Evolutionary conservation across 2,797 vertebrate species (phyloP), one percentile per base, ranked within the genome.

Genomic region (Myotis myotis): DNA sequence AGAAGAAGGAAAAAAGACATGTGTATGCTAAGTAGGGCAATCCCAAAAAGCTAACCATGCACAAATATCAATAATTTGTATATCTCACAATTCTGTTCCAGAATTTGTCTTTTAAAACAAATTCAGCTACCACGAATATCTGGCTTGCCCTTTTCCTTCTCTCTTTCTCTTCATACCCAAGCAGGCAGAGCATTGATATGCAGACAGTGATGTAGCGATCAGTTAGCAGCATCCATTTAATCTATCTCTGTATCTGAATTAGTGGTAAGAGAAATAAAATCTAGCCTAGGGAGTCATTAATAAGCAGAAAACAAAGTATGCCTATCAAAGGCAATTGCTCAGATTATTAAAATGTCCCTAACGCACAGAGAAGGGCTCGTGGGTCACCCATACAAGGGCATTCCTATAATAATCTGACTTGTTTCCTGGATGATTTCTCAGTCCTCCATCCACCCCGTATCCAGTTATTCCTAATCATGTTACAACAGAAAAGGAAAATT

Each of bases 251-350:
- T 85, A 84, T 94, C n/a, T 95, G 87, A 95, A 92, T 94, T 90
- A 94, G 81, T 93, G 38, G 79, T 33, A 84, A 95, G 70, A 95
- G 53, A 49, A 95, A 93, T 75, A 87, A 94, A 95, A 92, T 78
- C 66, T 92, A 94, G 85, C 49, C 85, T 88, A 16, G 57, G 94
- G 68, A 86, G 70, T 95, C 85, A 95, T 95, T 95, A 88, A 92
- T 92, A 91, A 96, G 66, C 38, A 92, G 30, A 76, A 97, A 97
- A 93, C 90, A 97, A 96, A 92, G 92, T 20, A 60, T 95, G 76
- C 23, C 91, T 92, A 83, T 83, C 81, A 93, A 88, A 97, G n/a
- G 78, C 74, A 94, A 94, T 91, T 94, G 89, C 6, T 81, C 19
- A 16, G 53, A 57, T 93, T 75, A 91, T 83, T 95, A 94, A 95